Base-by-base conservation (phyloP, 2,888 invertebrate species). In the Psococerastis gibbosa region DNA sequence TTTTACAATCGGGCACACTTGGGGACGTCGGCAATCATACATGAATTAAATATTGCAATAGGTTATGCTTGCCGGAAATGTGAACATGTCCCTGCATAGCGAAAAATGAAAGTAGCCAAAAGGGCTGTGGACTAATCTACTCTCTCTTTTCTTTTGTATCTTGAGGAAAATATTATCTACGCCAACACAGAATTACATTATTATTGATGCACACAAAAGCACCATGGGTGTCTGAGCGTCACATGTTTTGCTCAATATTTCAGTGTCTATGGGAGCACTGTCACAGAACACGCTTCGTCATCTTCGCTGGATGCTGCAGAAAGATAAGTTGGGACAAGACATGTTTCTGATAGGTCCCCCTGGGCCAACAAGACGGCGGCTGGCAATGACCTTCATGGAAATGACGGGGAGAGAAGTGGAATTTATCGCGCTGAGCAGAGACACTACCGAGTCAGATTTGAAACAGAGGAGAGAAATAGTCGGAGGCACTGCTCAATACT, bases 371-470 rank as follows among this genome's bases (percentile, higher is more conserved):
- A 73, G 87, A 52, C 67, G 94, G 43, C 72, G 78, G 56, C 63
- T 95, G 43, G 89, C 89, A 1, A 71, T 94, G 62, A 81, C 88
- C 56, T 84, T 84, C 63, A 68, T 91, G 54, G 88, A 95, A 61
- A 58, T 95, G 43, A 89, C 87, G 0, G 77, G 82, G 51, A 69
- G 85, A 43, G 95, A 97, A 66, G 66, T 84, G 42, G 95, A 97
- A 60, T 95, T 92, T 63, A 79, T 97, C 18, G 79, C 92, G 1
- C 65, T 97, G 15, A 92, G 92, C 20, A 68, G 95, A 50, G 97
- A 97, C 57, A 94, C 95, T 0, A 97, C 95, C 0, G 97, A 97
- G 62, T 83, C 91, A 3, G 97, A 97, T 62, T 69, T 97, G 20
- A 97, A 97, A 59, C 95, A 97, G 60, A 67, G 95, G 42, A 69